Conservation (phyloP, 2,797 vertebrate genomes). For the Myripristis jacobus region DNA sequence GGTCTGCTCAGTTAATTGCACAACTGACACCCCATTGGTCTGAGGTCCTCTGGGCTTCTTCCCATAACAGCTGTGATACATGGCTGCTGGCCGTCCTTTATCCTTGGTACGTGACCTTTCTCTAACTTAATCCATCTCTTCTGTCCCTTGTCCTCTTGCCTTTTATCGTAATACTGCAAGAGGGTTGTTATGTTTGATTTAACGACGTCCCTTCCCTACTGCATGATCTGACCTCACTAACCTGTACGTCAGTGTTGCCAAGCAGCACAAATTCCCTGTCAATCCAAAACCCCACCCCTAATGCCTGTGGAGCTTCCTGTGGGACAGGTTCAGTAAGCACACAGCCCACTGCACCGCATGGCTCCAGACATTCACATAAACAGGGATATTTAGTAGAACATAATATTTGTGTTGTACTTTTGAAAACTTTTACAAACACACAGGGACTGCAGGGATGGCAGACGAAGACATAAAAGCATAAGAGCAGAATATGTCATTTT, state of each 20-base stretch:
- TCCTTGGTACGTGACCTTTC: conserved; percentile 14
- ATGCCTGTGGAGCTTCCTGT: conserved; percentile 33
- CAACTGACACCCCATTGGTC: conserved; percentile 45
- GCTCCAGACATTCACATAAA: conserved; percentile 23
- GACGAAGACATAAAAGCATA: conserved; percentile 1
- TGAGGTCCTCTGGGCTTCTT: conserved; percentile 18
- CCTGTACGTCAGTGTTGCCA: not conserved
- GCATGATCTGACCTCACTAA: conserved; percentile 7
- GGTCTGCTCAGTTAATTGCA: conserved; percentile 46
- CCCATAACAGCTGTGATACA: conserved; percentile 20
- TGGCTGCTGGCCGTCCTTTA: conserved; percentile 28
- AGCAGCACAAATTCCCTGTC: not conserved
- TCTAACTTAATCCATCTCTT: conserved; percentile 3
- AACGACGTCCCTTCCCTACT: conserved; percentile 6
- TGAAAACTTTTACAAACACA: conserved; percentile 34
- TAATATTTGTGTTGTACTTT: conserved; percentile 39
- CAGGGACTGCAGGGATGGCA: conserved; percentile 9
- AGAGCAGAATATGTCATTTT: not conserved
- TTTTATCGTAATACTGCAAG: not conserved
- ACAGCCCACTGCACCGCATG: conserved; percentile 12
- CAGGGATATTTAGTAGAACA: conserved; percentile 23
- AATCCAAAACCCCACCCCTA: conserved; percentile 22
- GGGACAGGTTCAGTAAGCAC: conserved; percentile 36
- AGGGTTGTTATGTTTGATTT: conserved; percentile 5
- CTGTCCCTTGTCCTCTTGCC: not conserved